Conservation (phyloP, 2,888 invertebrate genomes). For the Portevinia maculata region DNA sequence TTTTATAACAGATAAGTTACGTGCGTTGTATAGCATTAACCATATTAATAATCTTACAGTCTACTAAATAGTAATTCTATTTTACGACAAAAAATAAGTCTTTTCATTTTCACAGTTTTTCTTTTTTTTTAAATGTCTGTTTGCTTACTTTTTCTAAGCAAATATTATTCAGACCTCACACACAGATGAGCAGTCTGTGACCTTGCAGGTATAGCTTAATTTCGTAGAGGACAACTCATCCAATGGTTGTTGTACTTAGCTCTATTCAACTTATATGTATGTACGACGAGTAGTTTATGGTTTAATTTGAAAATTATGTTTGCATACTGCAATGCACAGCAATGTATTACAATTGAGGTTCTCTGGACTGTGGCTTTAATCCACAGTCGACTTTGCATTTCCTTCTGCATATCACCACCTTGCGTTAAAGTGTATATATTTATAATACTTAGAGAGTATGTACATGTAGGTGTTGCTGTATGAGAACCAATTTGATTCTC, state of each 20-base stretch:
- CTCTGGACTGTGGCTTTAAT: not conserved
- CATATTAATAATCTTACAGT: constrained; percentile 41
- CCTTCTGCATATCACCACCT: constrained; percentile 38
- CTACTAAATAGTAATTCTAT: constrained; percentile 66
- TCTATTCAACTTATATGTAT: constrained; percentile 6
- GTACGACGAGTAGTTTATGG: constrained; percentile 14
- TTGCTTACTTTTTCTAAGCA: constrained; percentile 16
- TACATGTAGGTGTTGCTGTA: constrained; percentile 44
- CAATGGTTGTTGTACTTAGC: constrained; percentile 31
- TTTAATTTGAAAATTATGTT: constrained; percentile 21
- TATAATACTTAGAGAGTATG: constrained; percentile 68
- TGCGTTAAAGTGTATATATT: constrained; percentile 7
- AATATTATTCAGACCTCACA: constrained; percentile 35
- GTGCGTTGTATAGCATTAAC: constrained; percentile 38
- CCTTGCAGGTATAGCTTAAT: constrained; percentile 25
- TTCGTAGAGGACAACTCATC: not conserved
- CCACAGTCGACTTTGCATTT: constrained; percentile 25
- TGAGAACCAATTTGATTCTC: constrained; percentile 51
- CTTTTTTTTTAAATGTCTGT: constrained; percentile 58
- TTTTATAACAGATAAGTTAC: constrained; percentile 36
- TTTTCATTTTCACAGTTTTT: constrained; percentile 80
- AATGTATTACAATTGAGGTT: constrained; percentile 44
- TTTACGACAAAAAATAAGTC: constrained; percentile 78
- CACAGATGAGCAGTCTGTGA: too few species aligned
- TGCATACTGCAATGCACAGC: constrained; percentile 18